Percentiles rank a stretch among this genome's conserved stretches.
Conservation (phyloP, 2,888 invertebrate species). For the Phyllotreta striolata region DNA sequence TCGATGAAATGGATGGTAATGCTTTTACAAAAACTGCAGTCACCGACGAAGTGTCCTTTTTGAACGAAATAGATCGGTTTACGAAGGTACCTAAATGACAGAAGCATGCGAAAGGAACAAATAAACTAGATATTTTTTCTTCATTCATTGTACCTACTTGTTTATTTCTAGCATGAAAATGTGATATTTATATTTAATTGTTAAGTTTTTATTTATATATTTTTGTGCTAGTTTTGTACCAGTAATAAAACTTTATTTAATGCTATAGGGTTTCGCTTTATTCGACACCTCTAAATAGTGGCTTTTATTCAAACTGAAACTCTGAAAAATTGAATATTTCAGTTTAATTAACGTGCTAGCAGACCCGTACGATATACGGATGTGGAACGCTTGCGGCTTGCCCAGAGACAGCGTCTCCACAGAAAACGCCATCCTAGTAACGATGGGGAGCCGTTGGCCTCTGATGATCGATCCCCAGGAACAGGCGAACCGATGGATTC, state of each 20-base stretch:
- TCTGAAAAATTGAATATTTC: slow-evolving; percentile 56
- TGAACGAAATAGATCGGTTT: slow-evolving; percentile 45
- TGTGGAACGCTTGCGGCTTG: slow-evolving; percentile 89
- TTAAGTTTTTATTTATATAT: no score
- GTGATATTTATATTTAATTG: no score
- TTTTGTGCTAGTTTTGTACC: background rate
- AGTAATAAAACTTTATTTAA: no score
- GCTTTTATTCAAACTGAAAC: background rate
- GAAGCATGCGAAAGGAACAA: no score
- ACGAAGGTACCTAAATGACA: slow-evolving; percentile 33
- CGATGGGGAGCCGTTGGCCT: slow-evolving; percentile 83
- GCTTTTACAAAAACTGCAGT: slow-evolving; percentile 34
- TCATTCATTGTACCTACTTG: no score
- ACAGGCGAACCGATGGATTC: slow-evolving; percentile 93
- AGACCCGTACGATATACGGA: slow-evolving; percentile 85
- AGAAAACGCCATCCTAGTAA: slow-evolving; percentile 92
- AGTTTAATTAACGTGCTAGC: slow-evolving; percentile 78
- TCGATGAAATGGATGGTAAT: slow-evolving; percentile 51
- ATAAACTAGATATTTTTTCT: slow-evolving; percentile 32
- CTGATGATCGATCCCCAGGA: slow-evolving; percentile 96
- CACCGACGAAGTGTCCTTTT: slow-evolving; percentile 36
- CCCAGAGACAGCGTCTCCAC: slow-evolving; percentile 89
- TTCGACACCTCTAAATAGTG: no score
- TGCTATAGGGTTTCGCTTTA: no score
- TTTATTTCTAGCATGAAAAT: no score